phyloP scores from a whole-genome alignment of 1,140 invertebrate genomes.

The Drosophila trapezifrons region DNA sequence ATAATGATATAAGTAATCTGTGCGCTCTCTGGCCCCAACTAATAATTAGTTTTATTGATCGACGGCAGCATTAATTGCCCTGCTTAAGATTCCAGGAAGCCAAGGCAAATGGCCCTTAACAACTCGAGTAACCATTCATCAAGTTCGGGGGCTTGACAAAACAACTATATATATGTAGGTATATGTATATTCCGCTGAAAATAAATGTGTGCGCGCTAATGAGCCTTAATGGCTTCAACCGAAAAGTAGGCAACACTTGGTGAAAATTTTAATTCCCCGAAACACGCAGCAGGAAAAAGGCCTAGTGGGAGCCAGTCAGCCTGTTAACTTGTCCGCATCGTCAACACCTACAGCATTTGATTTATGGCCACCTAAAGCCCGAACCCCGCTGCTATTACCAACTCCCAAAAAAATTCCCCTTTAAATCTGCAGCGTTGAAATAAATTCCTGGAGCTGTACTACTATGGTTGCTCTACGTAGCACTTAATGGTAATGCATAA shows the following conservation, averaged over 20 bases:
- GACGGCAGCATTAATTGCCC: slow-evolving; percentile 32
- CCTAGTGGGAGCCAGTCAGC: slow-evolving; percentile 7
- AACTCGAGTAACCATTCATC: slow-evolving; percentile 41
- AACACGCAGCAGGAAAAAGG: slow-evolving; percentile 50
- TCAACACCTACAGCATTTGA: slow-evolving; percentile 68
- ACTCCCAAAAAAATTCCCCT: slow-evolving; percentile 9
- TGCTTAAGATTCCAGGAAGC: slow-evolving; percentile 19
- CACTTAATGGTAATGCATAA: slow-evolving; percentile 82
- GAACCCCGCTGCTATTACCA: slow-evolving; percentile 5
- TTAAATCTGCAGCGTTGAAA: slow-evolving; percentile 60
- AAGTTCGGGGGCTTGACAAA: slow-evolving; percentile 34
- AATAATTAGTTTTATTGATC: slow-evolving; percentile 75
- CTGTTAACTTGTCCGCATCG: slow-evolving; percentile 65
- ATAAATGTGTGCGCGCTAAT: slow-evolving; percentile 51
- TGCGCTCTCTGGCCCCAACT: slow-evolving; percentile 38
- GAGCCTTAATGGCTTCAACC: slow-evolving; percentile 67
- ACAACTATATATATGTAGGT: slow-evolving; percentile 26
- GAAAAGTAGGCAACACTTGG: slow-evolving; percentile 75
- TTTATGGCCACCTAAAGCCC: slow-evolving; percentile 56
- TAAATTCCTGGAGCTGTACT: slow-evolving; percentile 42
- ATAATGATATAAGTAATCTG: slow-evolving; percentile 52
- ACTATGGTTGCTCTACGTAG: slow-evolving; percentile 37
- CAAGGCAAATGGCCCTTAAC: slow-evolving; percentile 40
- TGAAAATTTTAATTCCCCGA: slow-evolving; percentile 66
- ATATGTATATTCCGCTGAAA: slow-evolving; percentile 9